Percentiles rank a stretch among this genome's conserved stretches.
Evolutionary conservation across 1,140 invertebrate species (phyloP).

Genomic region (Heliconius melpomene): DNA sequence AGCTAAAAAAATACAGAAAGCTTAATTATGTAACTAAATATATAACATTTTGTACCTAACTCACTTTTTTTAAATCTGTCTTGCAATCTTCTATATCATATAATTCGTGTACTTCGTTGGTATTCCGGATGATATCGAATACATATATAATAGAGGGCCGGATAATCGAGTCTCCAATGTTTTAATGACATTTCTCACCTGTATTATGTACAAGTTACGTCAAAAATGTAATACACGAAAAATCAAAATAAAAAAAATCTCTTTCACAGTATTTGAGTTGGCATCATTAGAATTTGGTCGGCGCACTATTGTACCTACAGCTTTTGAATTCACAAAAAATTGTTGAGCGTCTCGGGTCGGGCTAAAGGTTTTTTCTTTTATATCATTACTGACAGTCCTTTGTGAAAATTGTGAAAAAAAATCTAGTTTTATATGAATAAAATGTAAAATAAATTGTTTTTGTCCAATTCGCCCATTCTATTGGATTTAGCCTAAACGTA

Average conservation of each 20-base stretch:
- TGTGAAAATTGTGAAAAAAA: not conserved
- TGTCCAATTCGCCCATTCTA: not conserved
- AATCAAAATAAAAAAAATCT: constrained; percentile 28
- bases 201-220: not conserved
- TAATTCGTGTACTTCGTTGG: no score
- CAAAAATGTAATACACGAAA: not conserved
- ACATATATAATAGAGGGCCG: no score
- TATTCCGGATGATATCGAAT: no score
- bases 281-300: constrained; percentile 48
- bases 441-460: not conserved
- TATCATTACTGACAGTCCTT: constrained; percentile 31
- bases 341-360: constrained; percentile 32
- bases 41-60: no score
- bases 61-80: no score
- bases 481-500: not conserved
- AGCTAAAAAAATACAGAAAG: no score
- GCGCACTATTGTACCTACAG: constrained; percentile 29
- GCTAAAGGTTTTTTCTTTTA: constrained; percentile 25
- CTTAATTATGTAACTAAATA: no score
- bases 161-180: no score
- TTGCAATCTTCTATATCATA: no score
- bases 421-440: not conserved
- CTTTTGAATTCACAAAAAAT: constrained; percentile 39
- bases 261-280: constrained; percentile 36
- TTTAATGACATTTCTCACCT: no score